Percentiles rank a stretch among this genome's conserved stretches.
These are phyloP conservation scores for Labrus mixtus DNA, from an alignment of 2,113 vertebrate species.

Conservation along the genomic window DNA sequence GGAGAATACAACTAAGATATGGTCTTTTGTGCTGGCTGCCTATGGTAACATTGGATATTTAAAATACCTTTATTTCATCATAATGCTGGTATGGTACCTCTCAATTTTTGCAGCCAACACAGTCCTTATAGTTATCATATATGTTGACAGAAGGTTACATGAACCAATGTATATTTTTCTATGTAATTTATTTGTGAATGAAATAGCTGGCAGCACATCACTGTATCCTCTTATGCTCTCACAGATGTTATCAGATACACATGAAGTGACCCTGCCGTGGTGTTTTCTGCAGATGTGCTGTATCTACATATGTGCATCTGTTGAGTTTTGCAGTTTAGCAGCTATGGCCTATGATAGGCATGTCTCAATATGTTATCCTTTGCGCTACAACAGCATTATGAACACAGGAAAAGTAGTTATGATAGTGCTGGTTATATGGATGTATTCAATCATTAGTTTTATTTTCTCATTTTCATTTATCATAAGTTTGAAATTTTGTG, in stretches of 20 bases:
- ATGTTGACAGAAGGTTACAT: slow-evolving; percentile 32
- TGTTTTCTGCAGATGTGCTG: slow-evolving; percentile 46
- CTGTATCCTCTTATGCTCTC: slow-evolving; percentile 39
- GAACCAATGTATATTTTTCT: slow-evolving; percentile 49
- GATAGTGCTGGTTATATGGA: slow-evolving; percentile 26
- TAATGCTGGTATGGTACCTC: slow-evolving; percentile 36
- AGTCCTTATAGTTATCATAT: slow-evolving; percentile 33
- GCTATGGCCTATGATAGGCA: slow-evolving; percentile 54
- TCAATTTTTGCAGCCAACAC: slow-evolving; percentile 27
- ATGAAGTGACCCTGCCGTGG: slow-evolving; percentile 14
- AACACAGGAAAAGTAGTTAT: slow-evolving; percentile 5
- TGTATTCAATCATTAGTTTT: neutral
- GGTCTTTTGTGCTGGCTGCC: slow-evolving; percentile 22
- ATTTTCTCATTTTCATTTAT: slow-evolving; percentile 3
- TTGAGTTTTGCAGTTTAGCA: slow-evolving; percentile 43
- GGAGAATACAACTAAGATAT: slow-evolving; percentile 34
- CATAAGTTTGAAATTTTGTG: slow-evolving; percentile 17
- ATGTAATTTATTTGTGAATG: slow-evolving; percentile 36
- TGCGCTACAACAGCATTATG: slow-evolving; percentile 37
- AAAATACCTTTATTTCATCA: slow-evolving; percentile 36
- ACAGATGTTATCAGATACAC: slow-evolving; percentile 42
- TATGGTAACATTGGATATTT: slow-evolving; percentile 34
- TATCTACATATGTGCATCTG: slow-evolving; percentile 16
- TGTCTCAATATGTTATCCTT: slow-evolving; percentile 34
- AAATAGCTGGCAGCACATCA: slow-evolving; percentile 22